Evolutionary conservation across 35 echinoderm and acorn worm genomes (phyloP).

Genomic region (Nesometra sesokonis): DNA sequence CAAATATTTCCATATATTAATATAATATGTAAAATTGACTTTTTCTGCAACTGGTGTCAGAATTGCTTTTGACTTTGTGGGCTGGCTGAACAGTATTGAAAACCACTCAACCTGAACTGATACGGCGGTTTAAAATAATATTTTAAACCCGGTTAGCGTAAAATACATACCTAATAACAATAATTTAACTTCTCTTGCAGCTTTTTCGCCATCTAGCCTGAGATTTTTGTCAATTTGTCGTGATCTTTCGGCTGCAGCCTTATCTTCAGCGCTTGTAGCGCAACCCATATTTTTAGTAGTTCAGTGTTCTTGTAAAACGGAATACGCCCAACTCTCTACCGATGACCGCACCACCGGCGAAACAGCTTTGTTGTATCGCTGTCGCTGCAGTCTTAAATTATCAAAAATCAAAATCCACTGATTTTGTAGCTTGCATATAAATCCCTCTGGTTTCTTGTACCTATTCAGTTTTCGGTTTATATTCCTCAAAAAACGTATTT

Average conservation of each 20-base stretch:
- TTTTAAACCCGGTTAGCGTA: neutral
- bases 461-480: neutral
- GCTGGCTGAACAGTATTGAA: neutral
- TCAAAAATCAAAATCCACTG: neutral
- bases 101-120: neutral
- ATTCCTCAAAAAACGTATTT: neutral
- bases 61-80: neutral
- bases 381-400: neutral
- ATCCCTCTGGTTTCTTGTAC: neutral
- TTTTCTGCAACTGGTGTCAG: no score
- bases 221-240: slow-evolving; percentile 99
- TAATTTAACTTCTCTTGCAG: slow-evolving; percentile 99
- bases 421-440: neutral
- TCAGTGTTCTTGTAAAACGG: neutral
- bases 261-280: slow-evolving; percentile 98
- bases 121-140: neutral
- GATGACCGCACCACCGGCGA: neutral
- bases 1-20: no score
- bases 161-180: slow-evolving; percentile 85
- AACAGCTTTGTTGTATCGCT: neutral
- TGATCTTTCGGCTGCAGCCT: slow-evolving; percentile 99
- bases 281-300: slow-evolving; percentile 72
- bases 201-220: slow-evolving; percentile 96
- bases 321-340: neutral
- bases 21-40: no score